Base-by-base conservation (phyloP, 1,140 invertebrate genomes). In the Linepithema humile region DNA sequence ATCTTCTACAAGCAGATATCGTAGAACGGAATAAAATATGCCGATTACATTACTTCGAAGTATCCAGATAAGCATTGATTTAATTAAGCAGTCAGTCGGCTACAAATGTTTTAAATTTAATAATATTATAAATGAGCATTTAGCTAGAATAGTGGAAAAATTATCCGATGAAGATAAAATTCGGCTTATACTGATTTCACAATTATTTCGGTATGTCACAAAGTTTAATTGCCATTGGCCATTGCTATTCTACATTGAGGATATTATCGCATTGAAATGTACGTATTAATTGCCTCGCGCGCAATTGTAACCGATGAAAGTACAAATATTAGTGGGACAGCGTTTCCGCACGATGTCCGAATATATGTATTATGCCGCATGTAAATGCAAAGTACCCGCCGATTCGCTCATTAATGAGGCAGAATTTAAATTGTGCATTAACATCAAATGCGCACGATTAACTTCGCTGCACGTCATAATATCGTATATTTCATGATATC, bases 331-430 rank as follows among this genome's bases (percentile, higher is more conserved):
- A 69, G 48, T 59, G 45, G 17, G 32, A 53, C 74, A 32, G 35
- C 64, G 64, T 17, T 80, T 80, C 64, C 48, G 62, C 75, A 17
- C 64, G 64, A 78, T 67, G 55, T 55, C 32, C 75, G 48, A 70
- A 70, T 40, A 69, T 80, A 70, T 40, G 55, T 80, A 53, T 80
- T 70, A 80, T 40, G 64, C 40, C 64, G 38, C 23, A 69, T 80
- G 75, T 80, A 43, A 69, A 70, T 70, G 64, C 64, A 10, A 57
- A 80, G 35, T 55, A n/a, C 38, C 29, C 65, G 75, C 53, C 48
- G 48, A 80, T 80, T 55, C 57, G 57, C 17, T 55, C 32, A 23
- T 40, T 80, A 80, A 80, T 55, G 64, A 80, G 38, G 17, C 48
- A 43, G 48, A 80, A 80, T 70, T 69, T 69, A 70, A 80, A 80